Conservation (phyloP, 2,888 invertebrate species). For the Kryphioiulus occultus region DNA sequence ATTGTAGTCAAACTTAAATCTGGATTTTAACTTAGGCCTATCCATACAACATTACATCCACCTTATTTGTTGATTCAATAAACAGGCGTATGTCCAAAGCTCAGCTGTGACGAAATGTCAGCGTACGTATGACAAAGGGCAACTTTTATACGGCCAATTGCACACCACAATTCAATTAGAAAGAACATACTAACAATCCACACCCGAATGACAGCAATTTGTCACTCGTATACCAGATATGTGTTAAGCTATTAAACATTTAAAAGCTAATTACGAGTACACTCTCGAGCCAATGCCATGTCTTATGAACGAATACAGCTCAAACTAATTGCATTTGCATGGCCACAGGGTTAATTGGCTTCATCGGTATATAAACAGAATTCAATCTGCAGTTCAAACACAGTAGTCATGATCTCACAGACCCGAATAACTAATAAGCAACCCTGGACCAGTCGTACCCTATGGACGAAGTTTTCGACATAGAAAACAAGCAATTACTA, state of each 20-base stretch:
- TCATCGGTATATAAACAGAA: background rate
- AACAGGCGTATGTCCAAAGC: background rate
- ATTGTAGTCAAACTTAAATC: no score
- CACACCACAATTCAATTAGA: background rate
- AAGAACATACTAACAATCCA: background rate
- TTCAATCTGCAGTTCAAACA: slow-evolving; percentile 16
- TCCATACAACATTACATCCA: background rate
- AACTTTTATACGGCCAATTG: background rate
- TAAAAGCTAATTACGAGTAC: background rate
- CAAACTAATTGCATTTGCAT: slow-evolving; percentile 9
- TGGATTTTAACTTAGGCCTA: no score
- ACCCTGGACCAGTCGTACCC: background rate
- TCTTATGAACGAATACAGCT: background rate
- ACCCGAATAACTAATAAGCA: background rate
- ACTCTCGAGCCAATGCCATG: background rate
- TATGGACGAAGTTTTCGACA: background rate
- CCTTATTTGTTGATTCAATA: background rate
- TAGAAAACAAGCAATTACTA: background rate
- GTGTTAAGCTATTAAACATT: background rate
- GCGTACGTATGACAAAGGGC: background rate
- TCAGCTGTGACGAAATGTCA: background rate
- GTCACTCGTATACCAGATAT: background rate
- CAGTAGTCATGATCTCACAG: background rate
- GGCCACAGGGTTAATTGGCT: slow-evolving; percentile 13
- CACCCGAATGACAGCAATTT: slow-evolving; percentile 23